These are phyloP conservation scores for Hybognathus amarus DNA, from an alignment of 2,797 vertebrate genomes.

Conservation along the genomic window DNA sequence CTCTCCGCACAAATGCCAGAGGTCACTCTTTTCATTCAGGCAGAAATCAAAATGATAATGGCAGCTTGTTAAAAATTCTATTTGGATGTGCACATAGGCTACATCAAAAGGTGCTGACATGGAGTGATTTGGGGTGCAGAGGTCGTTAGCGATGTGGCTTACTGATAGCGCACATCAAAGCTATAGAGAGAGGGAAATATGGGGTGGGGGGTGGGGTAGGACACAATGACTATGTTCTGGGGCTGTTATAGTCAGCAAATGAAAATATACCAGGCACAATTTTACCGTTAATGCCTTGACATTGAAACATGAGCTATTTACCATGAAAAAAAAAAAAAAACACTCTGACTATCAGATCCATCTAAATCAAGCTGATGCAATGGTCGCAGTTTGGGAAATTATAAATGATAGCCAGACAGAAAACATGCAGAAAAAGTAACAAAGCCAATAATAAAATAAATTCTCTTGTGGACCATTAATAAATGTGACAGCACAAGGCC, in stretches of 20 bases:
- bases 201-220: constrained; percentile 46
- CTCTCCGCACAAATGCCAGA: constrained; percentile 70
- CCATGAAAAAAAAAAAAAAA: constrained; percentile 61
- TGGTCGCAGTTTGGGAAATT: constrained; percentile 71
- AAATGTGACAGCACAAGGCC: constrained; percentile 73
- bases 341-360: constrained; percentile 68
- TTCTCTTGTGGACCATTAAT: constrained; percentile 72
- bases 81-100: constrained; percentile 73
- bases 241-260: constrained; percentile 64
- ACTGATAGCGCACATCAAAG: constrained; percentile 78
- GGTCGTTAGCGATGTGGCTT: constrained; percentile 65
- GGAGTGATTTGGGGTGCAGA: constrained; percentile 55
- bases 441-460: constrained; percentile 79
- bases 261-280: constrained; percentile 76
- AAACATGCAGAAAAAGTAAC: constrained; percentile 69
- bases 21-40: constrained; percentile 73
- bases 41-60: constrained; percentile 81
- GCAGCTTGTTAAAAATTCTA: constrained; percentile 78
- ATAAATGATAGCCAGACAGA: constrained; percentile 74
- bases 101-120: constrained; percentile 78
- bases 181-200: constrained; percentile 46
- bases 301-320: constrained; percentile 76
- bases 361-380: constrained; percentile 70
- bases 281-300: constrained; percentile 74
- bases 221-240: constrained; percentile 39